A percentile compares a stretch with the other conserved stretches of the same genome.
phyloP scores from a whole-genome alignment of 2,797 vertebrate genomes.

The Hypotaenidia okinawae region DNA sequence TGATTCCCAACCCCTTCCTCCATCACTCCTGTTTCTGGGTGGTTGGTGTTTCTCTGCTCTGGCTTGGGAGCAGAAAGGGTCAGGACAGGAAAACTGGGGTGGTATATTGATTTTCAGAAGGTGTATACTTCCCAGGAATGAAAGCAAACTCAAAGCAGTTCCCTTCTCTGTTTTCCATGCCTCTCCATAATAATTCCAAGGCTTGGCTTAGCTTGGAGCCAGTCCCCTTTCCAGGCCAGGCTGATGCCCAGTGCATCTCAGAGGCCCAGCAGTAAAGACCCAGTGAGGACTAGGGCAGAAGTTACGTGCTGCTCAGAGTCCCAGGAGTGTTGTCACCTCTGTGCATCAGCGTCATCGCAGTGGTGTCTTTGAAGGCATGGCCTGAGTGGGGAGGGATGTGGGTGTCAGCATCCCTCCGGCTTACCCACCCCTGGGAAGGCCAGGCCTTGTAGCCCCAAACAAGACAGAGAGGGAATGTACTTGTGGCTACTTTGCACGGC shows the following conservation, averaged over 20 bases:
- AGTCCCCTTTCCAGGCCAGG: not conserved
- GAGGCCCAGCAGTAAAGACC: not conserved
- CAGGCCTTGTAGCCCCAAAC: not conserved
- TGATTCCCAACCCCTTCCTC: not conserved
- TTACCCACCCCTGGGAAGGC: not conserved
- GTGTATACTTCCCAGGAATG: not conserved
- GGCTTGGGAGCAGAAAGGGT: not conserved
- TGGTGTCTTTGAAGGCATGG: not conserved
- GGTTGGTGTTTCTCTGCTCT: not conserved
- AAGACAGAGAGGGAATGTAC: not conserved
- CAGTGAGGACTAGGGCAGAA: not conserved
- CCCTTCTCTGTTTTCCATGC: not conserved
- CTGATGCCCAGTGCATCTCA: not conserved
- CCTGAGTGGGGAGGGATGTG: not conserved
- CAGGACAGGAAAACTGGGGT: not conserved
- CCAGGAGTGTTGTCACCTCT: accelerated
- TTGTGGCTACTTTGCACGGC: not conserved
- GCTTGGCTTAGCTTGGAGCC: not conserved
- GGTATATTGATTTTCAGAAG: not conserved
- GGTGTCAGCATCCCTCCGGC: not conserved
- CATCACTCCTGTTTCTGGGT: accelerated
- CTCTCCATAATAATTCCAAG: not conserved
- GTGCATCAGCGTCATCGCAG: not conserved
- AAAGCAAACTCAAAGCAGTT: not conserved
- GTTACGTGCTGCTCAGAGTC: accelerated